Conservation (phyloP, 2,888 invertebrate genomes). For the Brachynemurus nebulosus region DNA sequence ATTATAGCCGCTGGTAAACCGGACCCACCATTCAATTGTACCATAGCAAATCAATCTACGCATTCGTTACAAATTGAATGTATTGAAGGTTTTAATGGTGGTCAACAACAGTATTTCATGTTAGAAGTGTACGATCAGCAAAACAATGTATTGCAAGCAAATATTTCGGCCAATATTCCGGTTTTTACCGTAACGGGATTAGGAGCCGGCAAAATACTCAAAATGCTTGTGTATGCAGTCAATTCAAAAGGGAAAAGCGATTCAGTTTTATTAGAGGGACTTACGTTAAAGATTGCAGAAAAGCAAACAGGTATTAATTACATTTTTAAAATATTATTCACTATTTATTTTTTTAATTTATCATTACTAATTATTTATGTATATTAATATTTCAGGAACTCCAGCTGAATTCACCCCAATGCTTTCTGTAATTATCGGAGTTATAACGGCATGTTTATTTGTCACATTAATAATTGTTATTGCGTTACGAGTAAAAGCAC, state of each 20-base stretch:
- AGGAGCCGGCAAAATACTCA: slow-evolving; percentile 63
- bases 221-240: slow-evolving; percentile 65
- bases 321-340: not conserved
- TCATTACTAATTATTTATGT: not conserved
- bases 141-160: slow-evolving; percentile 45
- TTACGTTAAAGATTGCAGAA: slow-evolving; percentile 60
- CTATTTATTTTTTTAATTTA: not conserved
- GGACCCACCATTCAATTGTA: slow-evolving; percentile 64
- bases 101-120: slow-evolving; percentile 56
- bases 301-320: slow-evolving; percentile 65
- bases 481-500: slow-evolving; percentile 43
- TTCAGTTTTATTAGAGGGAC: slow-evolving; percentile 50
- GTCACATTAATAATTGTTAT: slow-evolving; percentile 48
- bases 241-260: slow-evolving; percentile 77
- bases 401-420: slow-evolving; percentile 39
- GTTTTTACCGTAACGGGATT: slow-evolving; percentile 63
- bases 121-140: slow-evolving; percentile 61
- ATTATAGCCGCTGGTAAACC: slow-evolving; percentile 64
- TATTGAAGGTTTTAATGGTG: slow-evolving; percentile 61
- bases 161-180: slow-evolving; percentile 51
- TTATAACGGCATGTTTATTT: slow-evolving; percentile 51
- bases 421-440: slow-evolving; percentile 52
- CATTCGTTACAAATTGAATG: slow-evolving; percentile 63
- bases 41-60: slow-evolving; percentile 62
- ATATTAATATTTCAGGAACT: slow-evolving; percentile 31